Percentiles rank a stretch among this genome's conserved stretches.
Conservation (phyloP, 1,140 invertebrate genomes). For the Psilanteris sp. region DNA sequence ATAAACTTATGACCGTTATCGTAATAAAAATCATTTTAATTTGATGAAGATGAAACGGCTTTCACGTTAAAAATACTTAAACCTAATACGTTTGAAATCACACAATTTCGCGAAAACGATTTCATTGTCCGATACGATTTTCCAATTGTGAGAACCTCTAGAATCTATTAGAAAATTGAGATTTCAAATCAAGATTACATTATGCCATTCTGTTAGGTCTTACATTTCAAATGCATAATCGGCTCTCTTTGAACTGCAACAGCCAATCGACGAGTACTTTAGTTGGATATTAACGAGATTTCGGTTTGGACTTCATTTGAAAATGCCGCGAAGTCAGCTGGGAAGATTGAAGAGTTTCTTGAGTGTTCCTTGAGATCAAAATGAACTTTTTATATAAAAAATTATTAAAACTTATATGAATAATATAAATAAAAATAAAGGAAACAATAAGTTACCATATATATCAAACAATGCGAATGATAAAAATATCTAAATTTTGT, state of each 20-base stretch:
- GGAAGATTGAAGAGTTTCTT: too few relatives aligned
- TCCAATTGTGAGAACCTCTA: conserved; percentile 35
- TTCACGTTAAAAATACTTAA: conserved; percentile 24
- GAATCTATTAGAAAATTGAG: conserved; percentile 44
- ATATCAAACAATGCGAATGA: too few relatives aligned
- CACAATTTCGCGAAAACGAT: conserved; percentile 40
- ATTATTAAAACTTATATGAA: too few relatives aligned
- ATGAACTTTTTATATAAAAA: too few relatives aligned
- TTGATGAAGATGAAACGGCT: conserved; percentile 1
- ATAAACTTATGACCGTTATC: too few relatives aligned
- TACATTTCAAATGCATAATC: conserved; percentile 54
- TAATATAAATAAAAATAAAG: too few relatives aligned
- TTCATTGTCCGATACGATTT: conserved; percentile 51
- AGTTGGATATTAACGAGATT: conserved; percentile 24
- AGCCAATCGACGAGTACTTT: conserved; percentile 7
- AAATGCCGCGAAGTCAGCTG: conserved; percentile 13
- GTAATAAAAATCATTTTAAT: not conserved
- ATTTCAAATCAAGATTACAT: conserved; percentile 49
- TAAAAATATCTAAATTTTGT: too few relatives aligned
- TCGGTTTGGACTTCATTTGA: conserved; percentile 14
- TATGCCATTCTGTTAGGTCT: conserved; percentile 44
- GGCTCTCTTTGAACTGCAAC: conserved; percentile 38
- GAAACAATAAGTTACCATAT: too few relatives aligned
- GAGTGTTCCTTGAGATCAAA: too few relatives aligned
- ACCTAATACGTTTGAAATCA: conserved; percentile 21